Evolutionary conservation across 2,797 vertebrate species (phyloP).

Genomic region (Anguilla anguilla): DNA sequence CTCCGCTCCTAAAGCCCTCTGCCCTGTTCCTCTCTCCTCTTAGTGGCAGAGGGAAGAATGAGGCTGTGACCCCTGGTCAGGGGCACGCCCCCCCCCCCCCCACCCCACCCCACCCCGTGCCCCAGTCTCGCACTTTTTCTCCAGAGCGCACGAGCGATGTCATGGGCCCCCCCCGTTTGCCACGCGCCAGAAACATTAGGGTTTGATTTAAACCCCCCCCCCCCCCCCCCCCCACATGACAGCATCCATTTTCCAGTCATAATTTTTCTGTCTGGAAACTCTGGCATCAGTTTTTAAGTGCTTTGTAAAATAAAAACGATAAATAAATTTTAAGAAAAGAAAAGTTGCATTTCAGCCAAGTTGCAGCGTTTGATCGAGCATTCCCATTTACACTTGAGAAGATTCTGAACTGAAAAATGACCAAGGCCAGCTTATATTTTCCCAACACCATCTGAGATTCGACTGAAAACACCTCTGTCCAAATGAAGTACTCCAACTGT

Average conservation of each 20-base stretch:
- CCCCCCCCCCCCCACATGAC: neutral
- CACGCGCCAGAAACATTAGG: neutral
- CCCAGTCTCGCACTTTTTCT: slow-evolving; percentile 49
- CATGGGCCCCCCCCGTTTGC: slow-evolving; percentile 26
- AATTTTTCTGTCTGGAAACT: neutral
- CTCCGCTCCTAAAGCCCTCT: slow-evolving; percentile 58
- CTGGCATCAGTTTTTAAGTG: slow-evolving; percentile 2
- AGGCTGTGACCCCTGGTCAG: slow-evolving; percentile 60
- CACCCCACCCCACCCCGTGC: slow-evolving; percentile 46
- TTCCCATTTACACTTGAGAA: neutral
- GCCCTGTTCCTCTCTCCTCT: slow-evolving; percentile 60
- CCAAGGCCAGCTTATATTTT: neutral
- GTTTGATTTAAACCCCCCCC: neutral
- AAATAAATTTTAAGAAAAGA: neutral
- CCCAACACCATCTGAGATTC: neutral
- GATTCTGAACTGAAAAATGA: neutral
- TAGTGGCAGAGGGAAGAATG: slow-evolving; percentile 57
- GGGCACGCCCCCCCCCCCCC: slow-evolving; percentile 62
- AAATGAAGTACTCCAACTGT: neutral
- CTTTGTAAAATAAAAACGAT: neutral
- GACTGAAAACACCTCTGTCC: neutral
- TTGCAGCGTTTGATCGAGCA: neutral
- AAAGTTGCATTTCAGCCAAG: neutral
- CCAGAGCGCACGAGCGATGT: slow-evolving; percentile 54
- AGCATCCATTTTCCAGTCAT: neutral